Conservation (phyloP, 2,113 vertebrate species). For the Ploceus nigricollis region DNA sequence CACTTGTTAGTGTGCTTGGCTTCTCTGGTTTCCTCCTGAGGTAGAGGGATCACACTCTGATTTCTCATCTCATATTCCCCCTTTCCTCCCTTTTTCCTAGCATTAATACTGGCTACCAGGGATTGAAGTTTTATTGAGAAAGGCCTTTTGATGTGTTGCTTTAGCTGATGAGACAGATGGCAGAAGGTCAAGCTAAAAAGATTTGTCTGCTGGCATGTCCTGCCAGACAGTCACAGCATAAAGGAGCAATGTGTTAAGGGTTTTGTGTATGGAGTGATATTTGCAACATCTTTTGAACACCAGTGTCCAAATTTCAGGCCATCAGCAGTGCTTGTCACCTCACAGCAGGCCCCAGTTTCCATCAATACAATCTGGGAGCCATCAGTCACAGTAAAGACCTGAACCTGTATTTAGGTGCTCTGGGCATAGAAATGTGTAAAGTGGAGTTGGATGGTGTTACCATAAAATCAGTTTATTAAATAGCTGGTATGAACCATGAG, state of each 20-base stretch:
- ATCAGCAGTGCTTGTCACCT: neutral
- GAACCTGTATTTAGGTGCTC: neutral
- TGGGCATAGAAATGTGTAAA: neutral
- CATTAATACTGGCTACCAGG: neutral
- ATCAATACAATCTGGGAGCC: neutral
- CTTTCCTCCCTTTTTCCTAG: neutral
- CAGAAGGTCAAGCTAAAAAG: neutral
- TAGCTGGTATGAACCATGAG: neutral
- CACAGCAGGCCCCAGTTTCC: neutral
- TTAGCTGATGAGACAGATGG: neutral
- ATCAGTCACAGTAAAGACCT: neutral
- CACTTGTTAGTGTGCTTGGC: neutral
- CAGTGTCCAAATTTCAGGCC: neutral
- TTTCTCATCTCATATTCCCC: neutral
- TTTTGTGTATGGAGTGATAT: neutral
- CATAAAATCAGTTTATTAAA: neutral
- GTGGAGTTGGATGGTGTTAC: neutral
- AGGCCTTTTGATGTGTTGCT: neutral
- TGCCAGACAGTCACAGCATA: neutral
- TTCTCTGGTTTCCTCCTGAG: neutral
- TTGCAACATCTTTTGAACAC: neutral
- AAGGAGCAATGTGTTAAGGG: neutral
- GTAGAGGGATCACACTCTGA: neutral
- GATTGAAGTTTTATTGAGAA: neutral
- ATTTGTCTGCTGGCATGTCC: neutral